Percentiles rank a stretch among this genome's conserved stretches.
These are phyloP conservation scores for Tipula helvola DNA, from an alignment of 2,888 invertebrate genomes.

Conservation along the genomic window DNA sequence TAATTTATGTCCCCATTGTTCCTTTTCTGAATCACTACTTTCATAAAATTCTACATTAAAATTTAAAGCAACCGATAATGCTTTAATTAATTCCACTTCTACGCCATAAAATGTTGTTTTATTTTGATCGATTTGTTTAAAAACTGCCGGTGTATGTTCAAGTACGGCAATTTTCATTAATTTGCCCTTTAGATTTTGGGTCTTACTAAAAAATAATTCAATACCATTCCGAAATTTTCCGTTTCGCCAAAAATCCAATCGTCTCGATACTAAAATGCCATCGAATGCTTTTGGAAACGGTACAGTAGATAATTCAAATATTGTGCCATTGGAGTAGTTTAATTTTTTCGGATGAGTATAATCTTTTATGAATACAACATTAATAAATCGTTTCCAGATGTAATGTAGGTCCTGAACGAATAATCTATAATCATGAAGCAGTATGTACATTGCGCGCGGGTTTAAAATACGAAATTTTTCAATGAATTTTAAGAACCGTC, in stretches of 20 bases:
- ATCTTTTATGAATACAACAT: conserved; percentile 46
- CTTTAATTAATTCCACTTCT: conserved; percentile 53
- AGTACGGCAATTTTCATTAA: conserved; percentile 49
- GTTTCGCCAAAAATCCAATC: conserved; percentile 54
- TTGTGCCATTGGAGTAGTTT: neutral
- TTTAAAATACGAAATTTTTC: conserved; percentile 59
- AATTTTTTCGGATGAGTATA: neutral
- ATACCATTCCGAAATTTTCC: conserved; percentile 43
- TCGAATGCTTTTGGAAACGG: conserved; percentile 54
- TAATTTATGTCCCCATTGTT: conserved; percentile 55
- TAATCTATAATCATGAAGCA: conserved; percentile 56
- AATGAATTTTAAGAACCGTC: conserved; percentile 53
- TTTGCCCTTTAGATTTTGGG: conserved; percentile 34
- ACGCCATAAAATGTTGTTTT: conserved; percentile 41
- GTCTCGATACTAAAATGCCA: conserved; percentile 43
- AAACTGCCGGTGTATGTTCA: conserved; percentile 54
- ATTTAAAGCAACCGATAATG: conserved; percentile 55
- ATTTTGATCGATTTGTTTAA: conserved; percentile 27
- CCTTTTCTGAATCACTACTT: conserved; percentile 42
- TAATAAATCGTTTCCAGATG: conserved; percentile 65
- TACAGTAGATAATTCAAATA: conserved; percentile 56
- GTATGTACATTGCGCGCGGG: conserved; percentile 55
- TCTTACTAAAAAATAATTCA: conserved; percentile 32
- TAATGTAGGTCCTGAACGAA: conserved; percentile 52
- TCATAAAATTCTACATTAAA: conserved; percentile 57